A percentile compares a stretch with the other conserved stretches of the same genome.
Conservation (phyloP, 2,113 vertebrate genomes). For the Centropristis striata region DNA sequence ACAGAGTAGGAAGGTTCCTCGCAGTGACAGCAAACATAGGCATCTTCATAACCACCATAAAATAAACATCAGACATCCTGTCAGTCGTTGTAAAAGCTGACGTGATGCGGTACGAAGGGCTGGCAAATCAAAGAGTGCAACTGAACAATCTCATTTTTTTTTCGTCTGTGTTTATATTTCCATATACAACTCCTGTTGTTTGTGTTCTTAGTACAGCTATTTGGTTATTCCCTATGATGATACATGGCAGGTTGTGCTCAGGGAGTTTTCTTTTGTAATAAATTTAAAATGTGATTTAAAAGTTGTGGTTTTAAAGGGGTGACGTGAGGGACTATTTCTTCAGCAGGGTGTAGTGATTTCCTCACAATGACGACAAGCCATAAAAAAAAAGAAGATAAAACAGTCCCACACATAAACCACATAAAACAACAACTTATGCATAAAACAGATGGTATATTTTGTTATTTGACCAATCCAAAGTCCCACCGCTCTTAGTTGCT, state of each 20-base stretch:
- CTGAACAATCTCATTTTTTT: slow-evolving; percentile 62
- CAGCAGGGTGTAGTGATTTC: neutral
- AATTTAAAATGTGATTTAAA: neutral
- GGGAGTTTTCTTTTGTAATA: neutral
- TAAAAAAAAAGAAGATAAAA: too few relatives aligned
- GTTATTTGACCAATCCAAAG: too few relatives aligned
- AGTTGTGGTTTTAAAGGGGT: neutral
- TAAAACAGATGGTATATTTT: too few relatives aligned
- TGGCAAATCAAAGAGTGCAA: slow-evolving; percentile 38
- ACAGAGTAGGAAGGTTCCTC: slow-evolving; percentile 26
- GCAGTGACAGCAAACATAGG: slow-evolving; percentile 21
- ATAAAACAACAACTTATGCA: too few relatives aligned
- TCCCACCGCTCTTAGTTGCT: too few relatives aligned
- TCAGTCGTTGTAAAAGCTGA: slow-evolving; percentile 17
- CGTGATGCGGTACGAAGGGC: neutral
- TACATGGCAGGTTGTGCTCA: slow-evolving; percentile 7
- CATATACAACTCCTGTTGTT: neutral
- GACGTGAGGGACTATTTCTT: slow-evolving; percentile 11
- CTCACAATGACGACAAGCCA: neutral
- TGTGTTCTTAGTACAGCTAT: slow-evolving; percentile 14
- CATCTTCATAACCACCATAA: slow-evolving; percentile 36
- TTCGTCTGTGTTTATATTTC: too few relatives aligned
- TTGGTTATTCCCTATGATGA: slow-evolving; percentile 1
- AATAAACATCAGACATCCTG: slow-evolving; percentile 37
- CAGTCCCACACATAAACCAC: too few relatives aligned